Conservation (phyloP, 1,140 invertebrate genomes). For the Zaprionus vittiger region DNA sequence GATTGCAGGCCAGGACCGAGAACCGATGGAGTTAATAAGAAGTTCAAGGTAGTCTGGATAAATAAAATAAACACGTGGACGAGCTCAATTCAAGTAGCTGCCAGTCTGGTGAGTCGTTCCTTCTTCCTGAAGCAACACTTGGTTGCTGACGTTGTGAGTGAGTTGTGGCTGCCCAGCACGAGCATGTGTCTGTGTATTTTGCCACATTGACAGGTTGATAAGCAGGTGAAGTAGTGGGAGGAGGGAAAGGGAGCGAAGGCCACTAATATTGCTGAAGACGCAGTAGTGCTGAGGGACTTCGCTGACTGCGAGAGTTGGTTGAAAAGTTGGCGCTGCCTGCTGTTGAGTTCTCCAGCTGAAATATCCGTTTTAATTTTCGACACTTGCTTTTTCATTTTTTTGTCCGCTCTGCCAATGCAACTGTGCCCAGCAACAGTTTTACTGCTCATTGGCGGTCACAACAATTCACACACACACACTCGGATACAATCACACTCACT, state of each 20-base stretch:
- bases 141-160: slow-evolving; percentile 44
- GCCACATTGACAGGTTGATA: neutral
- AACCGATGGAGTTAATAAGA: no score
- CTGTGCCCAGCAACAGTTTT: slow-evolving; percentile 75
- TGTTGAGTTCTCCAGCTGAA: neutral
- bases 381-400: slow-evolving; percentile 53
- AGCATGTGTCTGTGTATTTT: neutral
- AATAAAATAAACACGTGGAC: no score
- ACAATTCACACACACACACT: slow-evolving; percentile 34
- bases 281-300: no score
- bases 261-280: neutral
- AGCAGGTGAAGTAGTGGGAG: neutral
- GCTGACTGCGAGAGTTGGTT: neutral
- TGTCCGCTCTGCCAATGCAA: slow-evolving; percentile 30
- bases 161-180: neutral
- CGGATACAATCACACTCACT: neutral
- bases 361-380: slow-evolving; percentile 64
- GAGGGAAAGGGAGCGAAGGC: neutral
- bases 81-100: no score
- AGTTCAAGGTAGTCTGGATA: no score
- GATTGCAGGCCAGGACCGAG: no score
- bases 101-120: no score
- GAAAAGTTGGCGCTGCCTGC: neutral
- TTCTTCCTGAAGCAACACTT: slow-evolving; percentile 63
- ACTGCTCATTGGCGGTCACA: slow-evolving; percentile 75